Conservation (phyloP, 92 coral and sea anemone genomes). For the Epizoanthus scotinus region DNA sequence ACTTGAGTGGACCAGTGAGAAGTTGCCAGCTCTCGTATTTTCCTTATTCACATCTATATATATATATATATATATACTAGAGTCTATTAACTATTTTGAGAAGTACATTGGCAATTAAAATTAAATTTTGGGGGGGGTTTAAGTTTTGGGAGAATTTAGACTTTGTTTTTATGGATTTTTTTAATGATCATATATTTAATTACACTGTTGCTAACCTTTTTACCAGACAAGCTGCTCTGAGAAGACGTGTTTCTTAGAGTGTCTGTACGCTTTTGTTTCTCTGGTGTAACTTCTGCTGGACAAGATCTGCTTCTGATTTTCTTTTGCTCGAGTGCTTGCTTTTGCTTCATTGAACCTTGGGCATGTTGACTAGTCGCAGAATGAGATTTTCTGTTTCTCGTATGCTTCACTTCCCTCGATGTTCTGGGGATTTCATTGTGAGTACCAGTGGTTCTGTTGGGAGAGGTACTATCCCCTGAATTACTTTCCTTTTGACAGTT, state of each 20-base stretch:
- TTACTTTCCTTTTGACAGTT: background rate
- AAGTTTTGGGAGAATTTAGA: no score
- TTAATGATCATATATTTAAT: background rate
- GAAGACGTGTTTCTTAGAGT: background rate
- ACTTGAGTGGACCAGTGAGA: no score
- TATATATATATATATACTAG: no score
- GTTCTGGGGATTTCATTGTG: background rate
- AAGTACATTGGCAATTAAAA: no score
- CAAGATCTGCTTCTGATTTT: conserved; percentile 13
- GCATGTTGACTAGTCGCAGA: background rate
- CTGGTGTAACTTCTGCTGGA: conserved; percentile 7
- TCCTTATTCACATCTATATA: no score
- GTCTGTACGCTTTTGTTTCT: background rate
- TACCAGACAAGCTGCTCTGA: background rate
- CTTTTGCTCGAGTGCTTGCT: background rate
- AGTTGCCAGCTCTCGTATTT: no score
- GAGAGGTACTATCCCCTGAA: background rate
- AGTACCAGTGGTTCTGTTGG: background rate
- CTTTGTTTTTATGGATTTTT: no score
- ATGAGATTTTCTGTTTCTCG: background rate
- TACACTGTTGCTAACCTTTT: background rate
- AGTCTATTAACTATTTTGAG: no score
- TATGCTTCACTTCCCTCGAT: background rate
- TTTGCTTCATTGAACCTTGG: background rate
- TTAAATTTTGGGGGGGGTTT: no score